Base-by-base conservation (phyloP, 2,113 vertebrate species). In the Bubo bubo region DNA sequence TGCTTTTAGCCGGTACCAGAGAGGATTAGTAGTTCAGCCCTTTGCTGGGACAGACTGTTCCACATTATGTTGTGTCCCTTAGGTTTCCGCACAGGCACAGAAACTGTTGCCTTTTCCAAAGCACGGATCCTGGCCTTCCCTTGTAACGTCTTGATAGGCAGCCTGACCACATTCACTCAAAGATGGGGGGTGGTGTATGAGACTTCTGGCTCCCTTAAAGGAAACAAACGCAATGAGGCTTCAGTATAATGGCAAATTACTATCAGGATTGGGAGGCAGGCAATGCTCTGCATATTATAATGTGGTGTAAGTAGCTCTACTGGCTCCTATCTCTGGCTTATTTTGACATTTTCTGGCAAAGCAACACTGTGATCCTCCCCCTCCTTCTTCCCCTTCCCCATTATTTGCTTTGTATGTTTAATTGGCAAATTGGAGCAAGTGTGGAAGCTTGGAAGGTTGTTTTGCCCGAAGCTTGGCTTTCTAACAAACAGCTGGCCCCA, bases 321-420 rank as follows among this genome's bases (percentile, higher is more conserved):
- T 92, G 89, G 75, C 79, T 95, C 70, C 76, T 94, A 5, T 81
- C 79, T 95, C 87, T 11, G 20, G 71, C 56, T 92, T 80, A 64
- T 81, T 87, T 89, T 94, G 73, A 95, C 80, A 34, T 90, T 86
- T 92, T 94, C 77, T 95, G 96, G 92, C 91, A 90, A 75, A 82
- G 27, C 14, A 91, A 30, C 49, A 43, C 34, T 43, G 41, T 73
- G 56, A 34, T 79, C 18, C 17, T 32, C 22, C 45, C 60, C 79
- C n/a, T 56, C 59, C 75, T 90, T 82, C 77, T 67, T 90, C 43
- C 45, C 35, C 24, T 95, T 93, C 62, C 6, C 10, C 23, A 4
- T 90, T 87, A 73, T 77, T 91, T 86, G 74, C 79, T 90, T 95
- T 85, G 41, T 76, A 39, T 49, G 37, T 87, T 91, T 88, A 94